Evolutionary conservation across 1,140 invertebrate genomes (phyloP).

Genomic region (Notospermus geniculatus): DNA sequence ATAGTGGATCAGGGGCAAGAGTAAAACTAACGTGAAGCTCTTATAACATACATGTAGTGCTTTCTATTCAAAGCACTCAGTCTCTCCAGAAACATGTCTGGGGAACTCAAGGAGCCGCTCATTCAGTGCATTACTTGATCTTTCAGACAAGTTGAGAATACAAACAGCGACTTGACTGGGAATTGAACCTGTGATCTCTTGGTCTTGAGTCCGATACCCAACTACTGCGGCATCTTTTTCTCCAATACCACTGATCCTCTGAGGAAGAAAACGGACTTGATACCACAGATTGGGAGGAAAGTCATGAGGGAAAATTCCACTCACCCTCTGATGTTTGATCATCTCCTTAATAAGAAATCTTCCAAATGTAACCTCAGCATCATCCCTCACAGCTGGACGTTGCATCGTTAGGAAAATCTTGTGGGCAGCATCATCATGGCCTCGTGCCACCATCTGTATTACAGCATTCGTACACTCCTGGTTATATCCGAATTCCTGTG

Average conservation of each 20-base stretch:
- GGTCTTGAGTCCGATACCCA: too few relatives aligned
- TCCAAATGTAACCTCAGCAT: constrained; percentile 14
- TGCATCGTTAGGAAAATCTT: constrained; percentile 41
- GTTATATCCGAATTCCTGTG: constrained; percentile 60
- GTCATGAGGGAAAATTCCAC: constrained; percentile 8
- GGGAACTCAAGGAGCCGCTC: too few relatives aligned
- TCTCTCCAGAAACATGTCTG: too few relatives aligned
- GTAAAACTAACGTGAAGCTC: background rate
- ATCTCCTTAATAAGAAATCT: constrained; percentile 24
- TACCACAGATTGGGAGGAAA: too few relatives aligned
- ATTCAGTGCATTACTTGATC: too few relatives aligned
- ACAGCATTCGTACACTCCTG: constrained; percentile 71
- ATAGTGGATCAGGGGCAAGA: background rate
- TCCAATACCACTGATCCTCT: background rate
- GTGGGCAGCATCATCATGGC: constrained; percentile 64
- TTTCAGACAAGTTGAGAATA: too few relatives aligned
- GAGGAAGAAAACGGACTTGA: background rate
- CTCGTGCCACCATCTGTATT: constrained; percentile 67
- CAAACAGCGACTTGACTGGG: too few relatives aligned
- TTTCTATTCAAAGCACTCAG: background rate
- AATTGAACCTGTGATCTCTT: too few relatives aligned
- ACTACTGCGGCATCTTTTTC: background rate
- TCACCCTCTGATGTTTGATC: constrained; percentile 23
- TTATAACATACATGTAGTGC: background rate
- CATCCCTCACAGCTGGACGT: constrained; percentile 10